Evolutionary conservation across 2,797 vertebrate species (phyloP), one percentile per base, ranked within the genome.

Genomic region (Poecilia picta): DNA sequence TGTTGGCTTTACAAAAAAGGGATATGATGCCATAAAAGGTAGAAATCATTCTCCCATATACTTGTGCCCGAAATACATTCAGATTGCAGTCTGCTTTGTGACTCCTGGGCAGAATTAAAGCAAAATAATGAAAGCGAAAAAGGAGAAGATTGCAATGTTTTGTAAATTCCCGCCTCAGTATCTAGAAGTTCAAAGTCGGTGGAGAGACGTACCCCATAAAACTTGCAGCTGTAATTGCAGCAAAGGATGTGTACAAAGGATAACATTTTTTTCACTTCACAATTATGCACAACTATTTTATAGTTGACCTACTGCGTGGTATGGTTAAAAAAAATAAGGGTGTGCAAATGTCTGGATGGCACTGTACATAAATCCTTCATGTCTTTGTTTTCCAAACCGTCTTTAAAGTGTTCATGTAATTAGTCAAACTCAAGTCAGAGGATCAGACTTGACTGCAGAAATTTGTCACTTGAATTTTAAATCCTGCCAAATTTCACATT

Each of bases 381-480:
- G 11, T 70, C 4, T 41, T 25, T 70, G 23, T 43, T 41, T 70
- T 12, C 66, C 66, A 70, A 25, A 25, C 39, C 66, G 5, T 41
- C 66, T 41, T 41, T 7, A 43, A 41, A 55, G 53, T 12, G 15
- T 68, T 8, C 39, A 3, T 41, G 20, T 12, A 71, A 28, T 25
- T 10, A 15, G 13, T 71, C 64, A 68, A 36, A 23, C 20, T 23
- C 64, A 68, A 41, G 20, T 68, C 25, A 70, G 41, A 43, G 41
- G 66, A 43, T 70, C 3, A 70, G 41, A 70, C 39, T n/a, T 70
- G 66, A 45, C 68, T 71, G 41, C 68, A 45, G 68, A 45, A n/a
- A 45, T 71, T 4, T 41, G 68, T 31, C 12, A 55, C 49, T 25
- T 8, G 51, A n/a, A 15, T 45, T 28, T 10, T 4, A 20, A 57